Conservation (phyloP, 2,797 vertebrate genomes). For the Takifugu rubripes region DNA sequence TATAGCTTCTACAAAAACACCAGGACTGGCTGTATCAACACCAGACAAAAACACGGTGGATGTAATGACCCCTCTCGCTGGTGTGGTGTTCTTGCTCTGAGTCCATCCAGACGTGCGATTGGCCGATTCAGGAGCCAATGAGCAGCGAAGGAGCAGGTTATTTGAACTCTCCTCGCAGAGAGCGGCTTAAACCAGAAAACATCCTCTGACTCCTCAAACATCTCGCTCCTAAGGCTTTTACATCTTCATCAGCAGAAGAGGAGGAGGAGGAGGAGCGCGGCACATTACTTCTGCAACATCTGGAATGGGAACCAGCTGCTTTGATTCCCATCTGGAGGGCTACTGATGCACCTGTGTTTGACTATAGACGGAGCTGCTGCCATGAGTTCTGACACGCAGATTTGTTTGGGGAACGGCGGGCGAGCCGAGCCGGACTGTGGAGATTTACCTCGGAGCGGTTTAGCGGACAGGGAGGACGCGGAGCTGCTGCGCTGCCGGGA, state of each 20-base stretch:
- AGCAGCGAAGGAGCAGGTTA: constrained; percentile 61
- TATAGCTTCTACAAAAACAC: constrained; percentile 41
- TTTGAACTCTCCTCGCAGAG: constrained; percentile 69
- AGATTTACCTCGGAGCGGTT: constrained; percentile 76
- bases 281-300: not conserved
- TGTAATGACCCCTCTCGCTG: constrained; percentile 52
- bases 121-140: constrained; percentile 57
- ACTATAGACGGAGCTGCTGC: constrained; percentile 85
- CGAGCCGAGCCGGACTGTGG: constrained; percentile 75
- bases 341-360: constrained; percentile 64
- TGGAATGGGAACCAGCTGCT: constrained; percentile 49
- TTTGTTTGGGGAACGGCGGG: constrained; percentile 80
- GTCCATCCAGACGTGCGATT: constrained; percentile 45
- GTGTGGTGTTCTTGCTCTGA: constrained; percentile 43
- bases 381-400: constrained; percentile 80
- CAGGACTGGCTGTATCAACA: constrained; percentile 43
- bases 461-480: constrained; percentile 78
- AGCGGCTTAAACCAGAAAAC: constrained; percentile 57
- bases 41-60: constrained; percentile 48
- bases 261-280: not conserved
- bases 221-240: constrained; percentile 26
- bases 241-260: constrained; percentile 24
- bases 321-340: constrained; percentile 34
- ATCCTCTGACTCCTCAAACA: constrained; percentile 63
- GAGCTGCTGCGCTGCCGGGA: constrained; percentile 80